These are phyloP conservation scores for Agonopterix subpropinquella DNA, from an alignment of 2,888 invertebrate genomes.

Conservation along the genomic window DNA sequence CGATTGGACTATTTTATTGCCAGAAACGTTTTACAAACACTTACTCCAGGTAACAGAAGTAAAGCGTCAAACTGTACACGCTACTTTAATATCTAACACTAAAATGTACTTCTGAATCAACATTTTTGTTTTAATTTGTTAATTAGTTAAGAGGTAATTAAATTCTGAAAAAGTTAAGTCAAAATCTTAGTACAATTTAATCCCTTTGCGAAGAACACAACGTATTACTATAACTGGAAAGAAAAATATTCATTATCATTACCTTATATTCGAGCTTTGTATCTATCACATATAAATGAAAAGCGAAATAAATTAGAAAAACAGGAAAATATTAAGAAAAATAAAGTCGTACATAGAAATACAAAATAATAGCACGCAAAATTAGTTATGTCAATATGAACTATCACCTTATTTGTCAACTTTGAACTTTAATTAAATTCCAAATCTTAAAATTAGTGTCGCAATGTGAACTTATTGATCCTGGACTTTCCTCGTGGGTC, in stretches of 20 bases:
- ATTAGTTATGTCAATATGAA: slow-evolving; percentile 64
- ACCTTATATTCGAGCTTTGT: slow-evolving; percentile 68
- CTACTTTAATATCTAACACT: slow-evolving; percentile 60
- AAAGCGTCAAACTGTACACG: slow-evolving; percentile 65
- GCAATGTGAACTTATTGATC: slow-evolving; percentile 38
- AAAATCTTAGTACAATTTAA: slow-evolving; percentile 43
- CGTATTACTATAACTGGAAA: slow-evolving; percentile 37
- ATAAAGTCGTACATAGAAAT: slow-evolving; percentile 58
- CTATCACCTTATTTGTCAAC: slow-evolving; percentile 68
- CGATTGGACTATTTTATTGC: slow-evolving; percentile 74
- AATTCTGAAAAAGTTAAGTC: slow-evolving; percentile 51
- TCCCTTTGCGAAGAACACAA: slow-evolving; percentile 48
- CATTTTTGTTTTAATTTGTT: slow-evolving; percentile 37
- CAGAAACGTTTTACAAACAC: slow-evolving; percentile 73
- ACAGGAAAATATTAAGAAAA: slow-evolving; percentile 45
- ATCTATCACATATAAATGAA: slow-evolving; percentile 60
- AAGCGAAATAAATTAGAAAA: slow-evolving; percentile 69
- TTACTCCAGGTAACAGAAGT: slow-evolving; percentile 49
- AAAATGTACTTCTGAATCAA: slow-evolving; percentile 58
- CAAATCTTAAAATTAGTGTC: slow-evolving; percentile 64
- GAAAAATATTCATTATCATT: slow-evolving; percentile 57
- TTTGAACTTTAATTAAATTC: slow-evolving; percentile 70
- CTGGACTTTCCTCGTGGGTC: slow-evolving; percentile 8
- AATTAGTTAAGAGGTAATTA: slow-evolving; percentile 21
- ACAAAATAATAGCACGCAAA: slow-evolving; percentile 61